phyloP scores from a whole-genome alignment of 2,888 invertebrate species.

The Agrotis exclamationis region DNA sequence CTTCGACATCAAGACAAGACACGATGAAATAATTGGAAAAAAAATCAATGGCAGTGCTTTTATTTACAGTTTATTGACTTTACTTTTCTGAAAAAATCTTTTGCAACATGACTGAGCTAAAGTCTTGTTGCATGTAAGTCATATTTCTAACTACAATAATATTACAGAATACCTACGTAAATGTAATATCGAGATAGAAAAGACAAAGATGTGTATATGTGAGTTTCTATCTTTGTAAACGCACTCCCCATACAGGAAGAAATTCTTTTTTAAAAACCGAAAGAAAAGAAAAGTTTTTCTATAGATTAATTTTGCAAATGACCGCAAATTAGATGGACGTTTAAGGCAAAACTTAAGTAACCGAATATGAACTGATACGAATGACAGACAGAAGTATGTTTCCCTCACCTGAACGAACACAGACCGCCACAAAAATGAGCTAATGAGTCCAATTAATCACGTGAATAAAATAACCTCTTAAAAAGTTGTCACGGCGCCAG shows the following conservation, averaged over 20 bases:
- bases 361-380: neutral
- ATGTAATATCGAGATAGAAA: too few species aligned
- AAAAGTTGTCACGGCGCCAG: constrained; percentile 66
- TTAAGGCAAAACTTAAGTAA: neutral
- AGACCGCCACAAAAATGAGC: constrained; percentile 43
- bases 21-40: neutral
- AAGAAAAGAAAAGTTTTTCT: too few species aligned
- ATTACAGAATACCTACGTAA: neutral
- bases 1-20: neutral
- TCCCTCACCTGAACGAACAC: constrained; percentile 17
- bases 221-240: too few species aligned
- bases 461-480: constrained; percentile 65
- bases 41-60: neutral
- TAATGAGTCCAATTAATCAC: constrained; percentile 63
- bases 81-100: neutral
- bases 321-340: neutral
- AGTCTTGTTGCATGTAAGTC: neutral
- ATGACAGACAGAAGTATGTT: constrained; percentile 1
- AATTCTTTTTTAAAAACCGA: too few species aligned
- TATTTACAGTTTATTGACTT: neutral
- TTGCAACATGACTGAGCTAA: too few species aligned
- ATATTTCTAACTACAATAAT: too few species aligned
- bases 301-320: neutral
- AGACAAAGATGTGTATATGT: too few species aligned
- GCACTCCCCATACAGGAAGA: too few species aligned